Percentiles rank a stretch among this genome's conserved stretches.
These are phyloP conservation scores for Propithecus perrieri DNA, from an alignment of 2,797 vertebrate genomes.

Conservation along the genomic window DNA sequence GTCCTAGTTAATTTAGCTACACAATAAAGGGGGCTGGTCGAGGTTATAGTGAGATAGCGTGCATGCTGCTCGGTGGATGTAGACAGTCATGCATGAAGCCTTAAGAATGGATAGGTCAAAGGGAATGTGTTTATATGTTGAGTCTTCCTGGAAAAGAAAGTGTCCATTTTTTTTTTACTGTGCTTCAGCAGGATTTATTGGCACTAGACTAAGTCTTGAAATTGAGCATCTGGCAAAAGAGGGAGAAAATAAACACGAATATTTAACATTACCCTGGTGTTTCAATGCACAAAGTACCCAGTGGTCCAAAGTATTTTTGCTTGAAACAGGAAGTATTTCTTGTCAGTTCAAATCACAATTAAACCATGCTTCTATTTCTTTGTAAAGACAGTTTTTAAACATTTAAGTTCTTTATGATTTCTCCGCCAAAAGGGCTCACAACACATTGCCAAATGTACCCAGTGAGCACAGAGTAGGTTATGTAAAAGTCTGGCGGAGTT, in stretches of 20 bases:
- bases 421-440: background rate
- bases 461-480: background rate
- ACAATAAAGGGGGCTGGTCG: background rate
- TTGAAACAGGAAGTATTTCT: constrained; percentile 46
- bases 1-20: background rate
- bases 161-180: background rate
- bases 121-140: background rate
- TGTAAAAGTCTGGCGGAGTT: background rate
- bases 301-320: background rate
- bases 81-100: background rate
- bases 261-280: background rate
- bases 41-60: background rate
- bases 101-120: background rate
- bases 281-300: background rate
- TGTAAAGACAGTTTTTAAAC: background rate
- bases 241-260: constrained; percentile 14
- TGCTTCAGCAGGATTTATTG: background rate
- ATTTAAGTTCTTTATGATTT: constrained; percentile 26
- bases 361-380: background rate
- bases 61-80: background rate
- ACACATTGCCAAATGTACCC: background rate
- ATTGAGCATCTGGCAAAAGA: background rate
- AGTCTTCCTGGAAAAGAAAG: background rate
- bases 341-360: constrained; percentile 30
- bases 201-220: constrained; percentile 14